Percentiles rank a stretch among this genome's conserved stretches.
Conservation (phyloP, 2,113 vertebrate species). For the Plecotus auritus region DNA sequence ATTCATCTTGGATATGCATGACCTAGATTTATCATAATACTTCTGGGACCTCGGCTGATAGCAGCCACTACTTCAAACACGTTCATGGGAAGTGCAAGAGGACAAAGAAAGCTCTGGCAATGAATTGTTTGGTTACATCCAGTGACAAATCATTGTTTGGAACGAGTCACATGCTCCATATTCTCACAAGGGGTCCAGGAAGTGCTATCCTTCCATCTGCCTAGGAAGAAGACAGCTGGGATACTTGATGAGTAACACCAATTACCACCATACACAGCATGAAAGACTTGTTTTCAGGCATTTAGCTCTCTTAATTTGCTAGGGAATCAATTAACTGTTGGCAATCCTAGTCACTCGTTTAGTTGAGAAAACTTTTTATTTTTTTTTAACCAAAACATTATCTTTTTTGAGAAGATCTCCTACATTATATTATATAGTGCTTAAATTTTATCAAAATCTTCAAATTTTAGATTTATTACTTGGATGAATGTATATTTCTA, state of each 20-base stretch:
- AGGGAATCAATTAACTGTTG: slow-evolving; percentile 16
- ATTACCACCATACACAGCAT: neutral
- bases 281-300: neutral
- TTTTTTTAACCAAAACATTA: neutral
- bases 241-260: neutral
- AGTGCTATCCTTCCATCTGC: neutral
- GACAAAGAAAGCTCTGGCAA: neutral
- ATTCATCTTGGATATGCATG: neutral
- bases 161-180: neutral
- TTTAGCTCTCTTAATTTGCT: slow-evolving; percentile 10
- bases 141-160: neutral
- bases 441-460: neutral
- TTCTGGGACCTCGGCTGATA: neutral
- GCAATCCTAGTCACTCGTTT: neutral
- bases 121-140: neutral
- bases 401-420: neutral
- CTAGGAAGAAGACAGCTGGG: slow-evolving; percentile 31
- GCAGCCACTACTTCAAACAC: neutral
- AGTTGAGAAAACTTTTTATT: neutral
- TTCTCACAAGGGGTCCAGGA: neutral
- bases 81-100: neutral
- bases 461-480: neutral
- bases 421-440: neutral
- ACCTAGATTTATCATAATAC: neutral
- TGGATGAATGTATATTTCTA: neutral